Evolutionary conservation across 2,888 invertebrate genomes (phyloP).

Genomic region (Orthonychiurus folsomi): DNA sequence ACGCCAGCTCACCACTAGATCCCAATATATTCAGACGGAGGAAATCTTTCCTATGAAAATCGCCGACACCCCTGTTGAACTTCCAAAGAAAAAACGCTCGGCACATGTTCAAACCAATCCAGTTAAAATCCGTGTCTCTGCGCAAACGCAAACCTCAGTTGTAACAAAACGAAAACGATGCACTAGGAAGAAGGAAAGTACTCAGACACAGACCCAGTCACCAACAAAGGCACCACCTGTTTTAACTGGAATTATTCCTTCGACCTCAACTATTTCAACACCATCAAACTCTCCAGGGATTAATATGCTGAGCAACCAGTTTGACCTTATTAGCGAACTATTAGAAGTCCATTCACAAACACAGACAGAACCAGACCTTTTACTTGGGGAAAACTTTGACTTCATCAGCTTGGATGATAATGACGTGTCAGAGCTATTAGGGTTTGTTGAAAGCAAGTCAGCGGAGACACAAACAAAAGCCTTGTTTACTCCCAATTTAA

Average conservation of each 20-base stretch:
- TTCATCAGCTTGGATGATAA: constrained; percentile 13
- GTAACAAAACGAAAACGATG: constrained; percentile 25
- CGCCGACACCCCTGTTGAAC: too few relatives aligned
- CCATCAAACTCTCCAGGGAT: background rate
- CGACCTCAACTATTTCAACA: background rate
- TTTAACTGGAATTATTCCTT: too few relatives aligned
- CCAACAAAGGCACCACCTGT: background rate
- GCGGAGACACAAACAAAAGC: constrained; percentile 10
- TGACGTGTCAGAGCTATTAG: constrained; percentile 9
- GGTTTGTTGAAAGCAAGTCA: too few relatives aligned
- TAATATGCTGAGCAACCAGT: too few relatives aligned
- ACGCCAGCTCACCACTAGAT: too few relatives aligned
- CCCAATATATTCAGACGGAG: too few relatives aligned
- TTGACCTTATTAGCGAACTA: constrained; percentile 17
- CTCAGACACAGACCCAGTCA: constrained; percentile 26
- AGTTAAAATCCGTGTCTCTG: constrained; percentile 19
- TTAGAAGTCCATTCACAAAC: constrained; percentile 27
- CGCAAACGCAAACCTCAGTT: constrained; percentile 27
- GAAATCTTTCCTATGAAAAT: too few relatives aligned
- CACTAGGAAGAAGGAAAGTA: constrained; percentile 21
- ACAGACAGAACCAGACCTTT: constrained; percentile 27
- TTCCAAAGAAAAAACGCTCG: constrained; percentile 21
- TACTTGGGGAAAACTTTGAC: constrained; percentile 11
- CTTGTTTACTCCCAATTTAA: constrained; percentile 19
- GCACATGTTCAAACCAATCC: constrained; percentile 28